A percentile compares a stretch with the other conserved stretches of the same genome.
Evolutionary conservation across 2,797 vertebrate genomes (phyloP).

Genomic region (Lophius americanus): DNA sequence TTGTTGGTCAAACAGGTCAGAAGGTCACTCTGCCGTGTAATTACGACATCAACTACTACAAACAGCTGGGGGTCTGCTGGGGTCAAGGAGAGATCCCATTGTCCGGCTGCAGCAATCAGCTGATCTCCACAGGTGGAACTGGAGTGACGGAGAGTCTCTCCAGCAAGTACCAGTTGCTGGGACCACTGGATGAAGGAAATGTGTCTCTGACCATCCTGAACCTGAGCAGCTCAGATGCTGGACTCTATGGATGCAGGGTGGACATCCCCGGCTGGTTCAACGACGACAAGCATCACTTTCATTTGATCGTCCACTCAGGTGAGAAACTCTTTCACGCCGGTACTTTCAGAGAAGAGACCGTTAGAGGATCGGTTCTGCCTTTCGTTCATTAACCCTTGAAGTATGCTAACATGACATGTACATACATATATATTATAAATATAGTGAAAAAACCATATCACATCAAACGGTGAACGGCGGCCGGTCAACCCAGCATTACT

Average conservation of each 20-base stretch:
- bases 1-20: slow-evolving; percentile 64
- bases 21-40: slow-evolving; percentile 74
- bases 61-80: slow-evolving; percentile 79
- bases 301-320: slow-evolving; percentile 75
- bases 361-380: no score
- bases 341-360: no score
- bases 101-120: slow-evolving; percentile 20
- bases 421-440: no score
- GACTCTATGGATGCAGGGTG: slow-evolving; percentile 86
- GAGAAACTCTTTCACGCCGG: slow-evolving; percentile 12
- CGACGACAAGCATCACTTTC: slow-evolving; percentile 53
- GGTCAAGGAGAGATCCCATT: slow-evolving; percentile 57
- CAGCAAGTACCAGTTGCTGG: slow-evolving; percentile 75
- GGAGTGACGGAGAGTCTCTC: slow-evolving; percentile 29
- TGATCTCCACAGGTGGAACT: slow-evolving; percentile 75
- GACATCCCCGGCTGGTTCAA: slow-evolving; percentile 75
- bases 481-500: no score
- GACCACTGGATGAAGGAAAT: slow-evolving; percentile 69
- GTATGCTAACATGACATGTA: no score
- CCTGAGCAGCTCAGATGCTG: slow-evolving; percentile 69
- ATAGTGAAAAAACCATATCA: no score
- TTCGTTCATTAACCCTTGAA: no score
- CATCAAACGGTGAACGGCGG: no score
- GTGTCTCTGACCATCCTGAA: slow-evolving; percentile 83
- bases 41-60: slow-evolving; percentile 38